phyloP scores from a whole-genome alignment of 2,113 vertebrate genomes.

The Antechinus stuartii region DNA sequence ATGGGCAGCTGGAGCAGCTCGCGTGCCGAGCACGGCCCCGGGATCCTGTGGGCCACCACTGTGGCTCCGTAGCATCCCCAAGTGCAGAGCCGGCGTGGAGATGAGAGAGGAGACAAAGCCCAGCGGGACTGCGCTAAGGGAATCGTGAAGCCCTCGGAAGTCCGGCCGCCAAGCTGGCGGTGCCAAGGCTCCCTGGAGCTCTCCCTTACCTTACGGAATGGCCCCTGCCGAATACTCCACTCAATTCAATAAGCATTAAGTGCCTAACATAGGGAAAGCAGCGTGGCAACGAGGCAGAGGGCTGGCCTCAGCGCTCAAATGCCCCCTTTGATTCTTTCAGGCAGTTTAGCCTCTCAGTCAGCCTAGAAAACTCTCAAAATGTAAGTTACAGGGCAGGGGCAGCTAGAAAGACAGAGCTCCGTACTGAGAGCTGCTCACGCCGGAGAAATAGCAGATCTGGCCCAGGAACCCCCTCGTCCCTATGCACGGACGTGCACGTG shows the following conservation, averaged over 20 bases:
- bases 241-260: not conserved
- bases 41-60: no score
- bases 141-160: not conserved
- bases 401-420: not conserved
- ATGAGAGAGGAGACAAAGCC: not conserved
- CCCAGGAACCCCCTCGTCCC: no score
- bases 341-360: not conserved
- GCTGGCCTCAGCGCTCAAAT: not conserved
- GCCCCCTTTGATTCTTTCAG: not conserved
- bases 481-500: no score
- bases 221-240: not conserved
- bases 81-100: not conserved
- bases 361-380: not conserved
- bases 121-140: fast-evolving
- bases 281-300: not conserved
- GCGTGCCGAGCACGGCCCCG: not conserved
- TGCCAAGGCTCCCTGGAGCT: not conserved
- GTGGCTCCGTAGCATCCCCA: not conserved
- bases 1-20: not conserved
- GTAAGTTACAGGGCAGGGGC: not conserved
- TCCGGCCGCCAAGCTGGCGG: not conserved
- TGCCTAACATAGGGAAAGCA: not conserved
- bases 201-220: not conserved
- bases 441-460: not conserved
- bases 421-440: not conserved